Conservation (phyloP, 2,888 invertebrate species). For the Pterostichus niger region DNA sequence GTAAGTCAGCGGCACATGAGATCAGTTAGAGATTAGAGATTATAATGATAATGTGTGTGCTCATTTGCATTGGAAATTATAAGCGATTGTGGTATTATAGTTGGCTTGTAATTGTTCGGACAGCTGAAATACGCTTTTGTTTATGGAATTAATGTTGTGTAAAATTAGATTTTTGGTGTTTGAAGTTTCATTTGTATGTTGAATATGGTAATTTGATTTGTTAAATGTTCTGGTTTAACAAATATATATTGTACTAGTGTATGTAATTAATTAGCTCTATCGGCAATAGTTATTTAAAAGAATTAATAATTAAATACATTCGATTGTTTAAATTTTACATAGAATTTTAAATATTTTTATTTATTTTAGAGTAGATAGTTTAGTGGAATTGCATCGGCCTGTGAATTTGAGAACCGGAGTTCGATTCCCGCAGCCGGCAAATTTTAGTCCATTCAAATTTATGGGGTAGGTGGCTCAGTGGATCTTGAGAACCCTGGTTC, state of each 20-base stretch:
- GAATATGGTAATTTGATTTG: background rate
- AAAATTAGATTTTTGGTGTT: conserved; percentile 10
- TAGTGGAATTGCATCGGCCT: too few relatives aligned
- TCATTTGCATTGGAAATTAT: conserved; percentile 58
- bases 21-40: background rate
- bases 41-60: conserved; percentile 28
- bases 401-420: too few relatives aligned
- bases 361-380: too few relatives aligned
- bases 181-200: background rate
- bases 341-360: too few relatives aligned
- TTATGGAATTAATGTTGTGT: conserved; percentile 50
- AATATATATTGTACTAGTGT: too few relatives aligned
- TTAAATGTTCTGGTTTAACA: background rate
- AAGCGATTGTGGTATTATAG: conserved; percentile 45
- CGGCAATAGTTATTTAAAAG: background rate
- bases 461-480: too few relatives aligned
- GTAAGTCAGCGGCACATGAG: conserved; percentile 43
- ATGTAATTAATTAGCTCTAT: background rate
- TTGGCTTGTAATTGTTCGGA: conserved; percentile 45
- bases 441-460: too few relatives aligned
- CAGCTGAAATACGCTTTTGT: conserved; percentile 52
- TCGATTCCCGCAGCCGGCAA: too few relatives aligned
- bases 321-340: too few relatives aligned
- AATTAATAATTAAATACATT: too few relatives aligned
- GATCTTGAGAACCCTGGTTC: too few relatives aligned